These are phyloP conservation scores for Hofmannophila pseudospretella DNA, from an alignment of 2,888 invertebrate species.

Conservation along the genomic window DNA sequence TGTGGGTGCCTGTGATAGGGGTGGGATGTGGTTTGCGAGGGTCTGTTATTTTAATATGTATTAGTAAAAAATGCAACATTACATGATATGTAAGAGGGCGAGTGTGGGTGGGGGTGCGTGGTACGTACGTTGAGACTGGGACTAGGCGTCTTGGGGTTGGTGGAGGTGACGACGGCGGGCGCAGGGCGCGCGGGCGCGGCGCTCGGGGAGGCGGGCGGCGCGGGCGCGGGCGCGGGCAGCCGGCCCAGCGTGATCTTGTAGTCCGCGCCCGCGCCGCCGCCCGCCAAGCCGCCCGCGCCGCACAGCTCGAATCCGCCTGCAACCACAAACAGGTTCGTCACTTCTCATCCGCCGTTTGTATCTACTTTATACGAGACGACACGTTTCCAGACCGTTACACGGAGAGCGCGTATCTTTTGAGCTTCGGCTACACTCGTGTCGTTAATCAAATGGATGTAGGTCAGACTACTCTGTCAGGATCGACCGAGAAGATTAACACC, in stretches of 20 bases:
- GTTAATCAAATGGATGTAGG: too few species aligned
- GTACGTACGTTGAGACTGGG: constrained; percentile 81
- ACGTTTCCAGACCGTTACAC: too few species aligned
- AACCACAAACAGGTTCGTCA: neutral
- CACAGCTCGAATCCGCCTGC: constrained; percentile 26
- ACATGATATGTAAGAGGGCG: neutral
- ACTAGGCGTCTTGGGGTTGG: constrained; percentile 91
- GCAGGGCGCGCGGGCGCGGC: constrained; percentile 17
- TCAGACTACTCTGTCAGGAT: too few species aligned
- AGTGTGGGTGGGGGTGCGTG: neutral
- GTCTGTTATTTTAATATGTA: too few species aligned
- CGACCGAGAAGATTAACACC: too few species aligned
- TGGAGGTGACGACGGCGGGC: constrained; percentile 83
- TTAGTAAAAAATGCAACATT: neutral
- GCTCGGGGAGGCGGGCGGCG: constrained; percentile 11
- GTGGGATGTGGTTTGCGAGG: too few species aligned
- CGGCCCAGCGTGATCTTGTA: constrained; percentile 83
- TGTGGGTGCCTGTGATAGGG: too few species aligned
- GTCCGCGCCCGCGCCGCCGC: constrained; percentile 55
- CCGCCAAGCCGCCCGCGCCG: constrained; percentile 20
- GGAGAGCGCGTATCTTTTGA: too few species aligned
- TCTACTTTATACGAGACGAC: too few species aligned
- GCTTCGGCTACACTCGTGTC: too few species aligned
- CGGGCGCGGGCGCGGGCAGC: constrained; percentile 22
- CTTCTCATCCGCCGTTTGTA: too few species aligned